Evolutionary conservation across 1,140 invertebrate genomes (phyloP).

Genomic region (Phthorimaea operculella): DNA sequence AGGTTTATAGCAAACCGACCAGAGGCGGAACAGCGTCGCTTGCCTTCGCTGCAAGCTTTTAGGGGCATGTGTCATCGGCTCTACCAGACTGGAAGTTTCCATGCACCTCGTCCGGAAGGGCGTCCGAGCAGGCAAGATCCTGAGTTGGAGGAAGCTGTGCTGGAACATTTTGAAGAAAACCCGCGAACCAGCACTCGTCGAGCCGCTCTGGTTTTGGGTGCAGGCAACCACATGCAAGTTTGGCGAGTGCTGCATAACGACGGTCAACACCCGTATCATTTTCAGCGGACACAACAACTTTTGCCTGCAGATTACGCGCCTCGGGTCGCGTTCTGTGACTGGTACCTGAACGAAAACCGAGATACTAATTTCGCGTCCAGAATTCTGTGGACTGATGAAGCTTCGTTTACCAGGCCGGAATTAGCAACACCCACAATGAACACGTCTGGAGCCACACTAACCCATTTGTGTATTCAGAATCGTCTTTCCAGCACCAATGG

Average conservation of each 20-base stretch:
- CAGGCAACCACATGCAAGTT: too few species aligned
- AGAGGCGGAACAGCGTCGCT: too few species aligned
- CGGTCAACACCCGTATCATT: not conserved
- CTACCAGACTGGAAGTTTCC: too few species aligned
- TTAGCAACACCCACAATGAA: not conserved
- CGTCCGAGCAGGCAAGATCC: too few species aligned
- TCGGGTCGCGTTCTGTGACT: not conserved
- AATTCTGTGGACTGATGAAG: not conserved
- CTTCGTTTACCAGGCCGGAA: not conserved
- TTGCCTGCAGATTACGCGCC: not conserved
- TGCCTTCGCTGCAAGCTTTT: too few species aligned
- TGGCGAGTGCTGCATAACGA: not conserved
- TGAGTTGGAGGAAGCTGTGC: too few species aligned
- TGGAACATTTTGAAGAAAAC: too few species aligned
- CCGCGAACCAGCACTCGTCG: too few species aligned
- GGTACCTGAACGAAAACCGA: not conserved
- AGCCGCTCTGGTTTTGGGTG: too few species aligned
- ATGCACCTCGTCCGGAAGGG: too few species aligned
- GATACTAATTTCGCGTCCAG: not conserved
- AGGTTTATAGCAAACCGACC: too few species aligned
- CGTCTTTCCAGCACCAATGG: not conserved
- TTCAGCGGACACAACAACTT: not conserved
- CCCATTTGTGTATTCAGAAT: not conserved
- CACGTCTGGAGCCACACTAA: not conserved
- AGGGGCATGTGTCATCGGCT: too few species aligned